Percentiles rank a stretch among this genome's conserved stretches.
phyloP scores from a whole-genome alignment of 2,113 vertebrate species.

The Penelope pileata region DNA sequence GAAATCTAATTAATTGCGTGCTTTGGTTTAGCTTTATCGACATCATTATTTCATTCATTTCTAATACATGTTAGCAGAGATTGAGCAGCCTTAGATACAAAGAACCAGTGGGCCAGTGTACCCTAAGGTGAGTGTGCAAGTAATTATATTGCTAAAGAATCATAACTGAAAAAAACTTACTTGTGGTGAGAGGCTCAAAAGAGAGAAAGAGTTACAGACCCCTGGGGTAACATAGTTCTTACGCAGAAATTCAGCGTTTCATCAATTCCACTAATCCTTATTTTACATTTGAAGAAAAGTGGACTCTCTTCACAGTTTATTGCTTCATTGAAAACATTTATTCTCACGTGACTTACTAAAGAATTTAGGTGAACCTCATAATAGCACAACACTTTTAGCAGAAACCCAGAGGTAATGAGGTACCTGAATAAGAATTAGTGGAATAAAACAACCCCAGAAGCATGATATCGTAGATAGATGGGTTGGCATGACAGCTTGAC shows the following conservation, averaged over 20 bases:
- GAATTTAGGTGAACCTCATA: neutral
- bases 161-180: neutral
- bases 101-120: neutral
- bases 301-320: neutral
- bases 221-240: neutral
- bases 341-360: neutral
- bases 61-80: conserved; percentile 39
- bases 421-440: neutral
- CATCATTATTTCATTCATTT: conserved; percentile 54
- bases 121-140: neutral
- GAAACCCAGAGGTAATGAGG: neutral
- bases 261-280: neutral
- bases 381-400: neutral
- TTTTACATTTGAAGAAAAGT: neutral
- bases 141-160: conserved; percentile 16
- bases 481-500: neutral
- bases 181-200: neutral
- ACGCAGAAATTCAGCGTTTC: neutral
- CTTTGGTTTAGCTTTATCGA: conserved; percentile 35
- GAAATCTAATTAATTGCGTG: conserved; percentile 75
- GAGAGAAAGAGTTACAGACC: neutral
- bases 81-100: conserved; percentile 36
- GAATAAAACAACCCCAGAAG: neutral
- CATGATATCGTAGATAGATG: neutral
- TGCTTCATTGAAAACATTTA: neutral